A percentile compares a stretch with the other conserved stretches of the same genome.
Conservation (phyloP, 2,888 invertebrate species). For the Ischnura elegans region DNA sequence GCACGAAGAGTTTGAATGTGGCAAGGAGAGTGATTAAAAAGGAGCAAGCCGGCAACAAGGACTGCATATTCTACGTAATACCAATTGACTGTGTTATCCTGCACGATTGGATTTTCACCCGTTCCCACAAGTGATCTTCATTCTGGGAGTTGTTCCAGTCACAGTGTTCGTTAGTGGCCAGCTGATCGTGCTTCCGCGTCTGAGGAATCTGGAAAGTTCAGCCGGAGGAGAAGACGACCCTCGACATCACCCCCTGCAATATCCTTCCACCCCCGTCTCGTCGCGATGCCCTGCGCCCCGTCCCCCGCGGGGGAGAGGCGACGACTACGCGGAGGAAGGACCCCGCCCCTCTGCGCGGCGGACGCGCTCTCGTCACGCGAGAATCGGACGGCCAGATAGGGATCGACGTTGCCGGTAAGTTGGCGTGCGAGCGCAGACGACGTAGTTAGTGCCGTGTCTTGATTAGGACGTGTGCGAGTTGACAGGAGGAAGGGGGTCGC, state of each 20-base stretch:
- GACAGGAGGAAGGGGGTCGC: constrained; percentile 7
- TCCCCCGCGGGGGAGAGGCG: constrained; percentile 24
- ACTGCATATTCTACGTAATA: no score
- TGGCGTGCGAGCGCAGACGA: neutral
- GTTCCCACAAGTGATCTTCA: neutral
- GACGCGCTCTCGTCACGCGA: constrained; percentile 25
- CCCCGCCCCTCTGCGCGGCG: neutral
- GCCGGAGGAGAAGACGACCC: neutral
- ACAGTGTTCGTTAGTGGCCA: no score
- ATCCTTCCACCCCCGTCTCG: neutral
- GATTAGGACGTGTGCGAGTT: constrained; percentile 54
- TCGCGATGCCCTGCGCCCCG: neutral
- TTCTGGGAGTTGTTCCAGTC: neutral
- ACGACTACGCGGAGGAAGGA: neutral
- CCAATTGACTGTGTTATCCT: no score
- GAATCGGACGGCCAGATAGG: constrained; percentile 41
- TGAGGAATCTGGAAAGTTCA: neutral
- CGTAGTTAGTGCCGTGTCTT: neutral
- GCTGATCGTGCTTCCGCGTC: no score
- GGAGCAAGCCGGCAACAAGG: no score
- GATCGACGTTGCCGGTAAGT: constrained; percentile 51
- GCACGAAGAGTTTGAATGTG: no score
- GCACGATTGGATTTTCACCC: no score
- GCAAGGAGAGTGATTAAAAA: no score
- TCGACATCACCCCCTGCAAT: neutral